Evolutionary conservation across 2,888 invertebrate species (phyloP).

Genomic region (Panopea generosa): DNA sequence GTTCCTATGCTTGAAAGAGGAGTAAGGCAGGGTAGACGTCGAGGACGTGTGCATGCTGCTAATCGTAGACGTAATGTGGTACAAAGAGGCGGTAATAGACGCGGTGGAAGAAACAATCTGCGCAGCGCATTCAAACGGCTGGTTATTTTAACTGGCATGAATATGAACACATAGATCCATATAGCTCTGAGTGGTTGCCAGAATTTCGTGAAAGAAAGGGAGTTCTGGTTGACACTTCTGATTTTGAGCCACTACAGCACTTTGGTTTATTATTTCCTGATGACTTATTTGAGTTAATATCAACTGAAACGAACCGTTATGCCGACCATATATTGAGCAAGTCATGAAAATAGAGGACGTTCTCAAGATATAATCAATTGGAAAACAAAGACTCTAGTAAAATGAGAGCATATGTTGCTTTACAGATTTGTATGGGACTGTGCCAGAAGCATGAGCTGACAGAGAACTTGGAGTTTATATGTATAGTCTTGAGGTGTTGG

Average conservation of each 20-base stretch:
- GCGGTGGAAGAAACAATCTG: no score
- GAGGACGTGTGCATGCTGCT: no score
- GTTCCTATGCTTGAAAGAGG: no score
- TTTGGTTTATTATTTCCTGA: constrained; percentile 32
- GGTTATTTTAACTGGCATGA: constrained; percentile 8
- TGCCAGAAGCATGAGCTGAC: no score
- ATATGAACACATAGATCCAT: constrained; percentile 19
- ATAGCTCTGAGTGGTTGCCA: constrained; percentile 12
- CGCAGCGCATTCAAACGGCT: no score
- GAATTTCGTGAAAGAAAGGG: constrained; percentile 1
- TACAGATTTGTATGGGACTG: constrained; percentile 36
- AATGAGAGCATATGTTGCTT: constrained; percentile 28
- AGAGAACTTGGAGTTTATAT: no score
- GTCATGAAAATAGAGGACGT: no score
- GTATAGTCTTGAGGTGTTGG: no score
- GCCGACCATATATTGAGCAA: constrained; percentile 22
- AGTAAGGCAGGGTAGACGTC: no score
- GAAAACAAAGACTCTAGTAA: background rate
- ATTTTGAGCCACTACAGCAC: constrained; percentile 33
- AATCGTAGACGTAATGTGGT: no score
- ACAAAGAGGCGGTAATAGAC: no score
- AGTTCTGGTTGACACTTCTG: constrained; percentile 22
- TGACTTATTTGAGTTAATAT: constrained; percentile 28
- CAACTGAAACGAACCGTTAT: constrained; percentile 38
- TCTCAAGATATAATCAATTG: no score